Base-by-base conservation (phyloP, 2,888 invertebrate species). In the Parnassius smintheus region DNA sequence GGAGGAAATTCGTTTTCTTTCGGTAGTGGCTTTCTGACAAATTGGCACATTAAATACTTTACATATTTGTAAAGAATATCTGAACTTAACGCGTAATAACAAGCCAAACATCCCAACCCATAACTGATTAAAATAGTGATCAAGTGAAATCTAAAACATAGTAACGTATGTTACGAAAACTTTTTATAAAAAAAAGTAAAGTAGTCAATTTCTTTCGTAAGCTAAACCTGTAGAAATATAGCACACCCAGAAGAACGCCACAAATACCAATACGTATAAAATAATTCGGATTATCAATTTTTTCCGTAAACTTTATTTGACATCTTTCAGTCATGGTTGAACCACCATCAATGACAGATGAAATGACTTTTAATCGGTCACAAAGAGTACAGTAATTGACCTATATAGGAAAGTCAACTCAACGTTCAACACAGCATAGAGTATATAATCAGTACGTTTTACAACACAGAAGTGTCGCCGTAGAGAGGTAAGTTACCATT, bases 321-420 rank as follows among this genome's bases (percentile, higher is more conserved):
- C 91, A 91, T 88, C 88, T 88, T 87, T 91, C 90, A 86, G 88
- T 89, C 91, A 91, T 91, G 90, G 86, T 81, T 87, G 82, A 74
- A 71, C 80, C 81, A 71, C 80, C 81, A 81, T 77, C 70, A 85
- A 82, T 18, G 18, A 18, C 18, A 18, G 18, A 18, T 18, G 18
- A 18, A 18, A 18, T 18, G 18, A 18, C 18, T 18, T 18, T 18
- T 18, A 18, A 18, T 18, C 18, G 18, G 18, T 18, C 18, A 18
- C 18, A 18, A 18, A 18, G 18, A 18, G 18, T 18, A 18, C 1
- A 18, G 18, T 18, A 18, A 18, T 18, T 18, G 18, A 1, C 18
- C 18, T 18, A 18, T 18, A 18, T 1, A 18, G 18, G 18, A 18
- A 18, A 18, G 18, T 18, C 18, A 18, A 18, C 18, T 35, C 35